Evolutionary conservation across 1,140 invertebrate species (phyloP).

Genomic region (Drosophila auraria): DNA sequence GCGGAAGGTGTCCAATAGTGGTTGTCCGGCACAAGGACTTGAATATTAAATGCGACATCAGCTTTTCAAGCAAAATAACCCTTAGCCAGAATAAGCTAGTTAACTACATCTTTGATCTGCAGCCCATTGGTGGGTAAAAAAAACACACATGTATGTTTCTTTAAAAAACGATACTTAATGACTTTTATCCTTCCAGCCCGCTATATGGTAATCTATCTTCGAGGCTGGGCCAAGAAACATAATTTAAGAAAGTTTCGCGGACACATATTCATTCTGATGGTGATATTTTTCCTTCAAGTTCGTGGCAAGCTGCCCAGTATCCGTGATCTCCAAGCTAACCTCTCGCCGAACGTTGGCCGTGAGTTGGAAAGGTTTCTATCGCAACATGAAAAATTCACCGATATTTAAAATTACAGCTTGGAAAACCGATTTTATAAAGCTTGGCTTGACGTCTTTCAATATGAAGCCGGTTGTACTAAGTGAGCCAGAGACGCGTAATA

Average conservation of each 20-base stretch:
- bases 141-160: too few species aligned
- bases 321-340: conserved; percentile 6
- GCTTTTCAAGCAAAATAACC: background rate
- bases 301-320: conserved; percentile 20
- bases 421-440: conserved; percentile 1
- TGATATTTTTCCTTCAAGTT: conserved; percentile 51
- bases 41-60: conserved; percentile 35
- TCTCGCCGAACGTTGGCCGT: conserved; percentile 12
- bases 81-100: conserved; percentile 41
- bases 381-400: too few species aligned
- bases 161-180: background rate
- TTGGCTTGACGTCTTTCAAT: background rate
- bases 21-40: background rate
- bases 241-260: conserved; percentile 11
- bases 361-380: background rate
- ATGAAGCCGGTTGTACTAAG: conserved; percentile 14
- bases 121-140: conserved; percentile 38
- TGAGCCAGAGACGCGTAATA: background rate
- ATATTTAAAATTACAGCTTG: conserved; percentile 20
- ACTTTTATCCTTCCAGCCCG: conserved; percentile 19
- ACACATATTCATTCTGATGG: conserved; percentile 36
- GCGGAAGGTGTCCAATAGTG: conserved; percentile 27
- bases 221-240: conserved; percentile 17
- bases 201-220: conserved; percentile 53
- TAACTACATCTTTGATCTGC: conserved; percentile 40